Base-by-base conservation (phyloP, 2,888 invertebrate species). In the Sceliomorpha sp. region DNA sequence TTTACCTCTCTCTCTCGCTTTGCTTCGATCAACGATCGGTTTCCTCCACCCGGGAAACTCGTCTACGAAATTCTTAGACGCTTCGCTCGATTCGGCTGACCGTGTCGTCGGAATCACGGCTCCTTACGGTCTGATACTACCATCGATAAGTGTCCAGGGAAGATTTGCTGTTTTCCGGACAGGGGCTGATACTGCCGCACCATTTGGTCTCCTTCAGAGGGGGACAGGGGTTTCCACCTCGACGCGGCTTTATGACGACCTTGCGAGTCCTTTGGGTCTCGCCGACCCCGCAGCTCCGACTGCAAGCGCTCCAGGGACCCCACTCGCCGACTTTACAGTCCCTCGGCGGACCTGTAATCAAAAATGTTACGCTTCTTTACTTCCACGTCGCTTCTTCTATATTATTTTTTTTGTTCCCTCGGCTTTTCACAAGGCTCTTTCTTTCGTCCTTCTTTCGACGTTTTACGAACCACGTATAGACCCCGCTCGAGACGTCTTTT, bases 281-380 rank as follows among this genome's bases (percentile, higher is more conserved):
- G 14, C 98, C 97, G 68, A 97, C 96, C 72, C 96, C 96, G 85
- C 97, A 96, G 48, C 94, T 93, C 83, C 94, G 94, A 89, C 94
- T 95, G 90, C 98, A 98, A 5, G 92, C 90, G 81, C 94, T 94
- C 97, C 96, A 97, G 55, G 93, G 92, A 15, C 94, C 94, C 97
- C 96, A 97, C 74, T 93, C 93, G 71, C 94, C 92, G 47, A 96
- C 94, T 77, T 94, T 93, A 89, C 97, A 97, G 89, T 96, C 95
- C 77, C 94, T 91, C 51, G 94, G 92, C 83, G 91, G 89, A 80
- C 91, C 91, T 90, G 87, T 51, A 84, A 76, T 15, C 17, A 13
- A 29, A 31, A 42, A 45, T 15, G 29, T 53, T 48, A 27, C 10
- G 24, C 5, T 24, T 27, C 7, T 37, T 31, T 45, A 10, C 26